These are phyloP conservation scores for Ramphastos sulfuratus DNA, from an alignment of 2,113 vertebrate genomes.

Conservation along the genomic window DNA sequence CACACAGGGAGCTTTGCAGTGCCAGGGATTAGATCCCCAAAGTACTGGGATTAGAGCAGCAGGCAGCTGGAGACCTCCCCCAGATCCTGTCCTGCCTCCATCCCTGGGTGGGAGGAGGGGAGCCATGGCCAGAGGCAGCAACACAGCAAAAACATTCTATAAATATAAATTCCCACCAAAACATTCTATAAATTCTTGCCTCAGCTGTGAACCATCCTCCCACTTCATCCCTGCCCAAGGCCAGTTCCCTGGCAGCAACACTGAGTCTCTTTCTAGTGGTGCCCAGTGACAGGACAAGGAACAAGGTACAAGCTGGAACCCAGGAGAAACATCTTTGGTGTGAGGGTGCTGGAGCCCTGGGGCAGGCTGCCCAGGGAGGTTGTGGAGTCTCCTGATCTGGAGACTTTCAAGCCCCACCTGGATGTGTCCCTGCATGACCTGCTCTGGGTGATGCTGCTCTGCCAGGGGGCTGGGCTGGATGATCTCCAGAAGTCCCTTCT, in stretches of 20 bases:
- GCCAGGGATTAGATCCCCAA: neutral
- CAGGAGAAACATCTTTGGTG: too few relatives aligned
- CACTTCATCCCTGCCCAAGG: accelerated
- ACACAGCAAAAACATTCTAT: neutral
- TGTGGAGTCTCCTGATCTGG: too few relatives aligned
- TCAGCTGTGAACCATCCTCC: accelerated
- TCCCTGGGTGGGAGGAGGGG: neutral
- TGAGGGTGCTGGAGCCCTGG: too few relatives aligned
- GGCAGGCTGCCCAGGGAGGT: too few relatives aligned
- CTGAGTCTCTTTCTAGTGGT: too few relatives aligned
- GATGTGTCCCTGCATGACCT: too few relatives aligned
- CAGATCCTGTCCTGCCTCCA: neutral
- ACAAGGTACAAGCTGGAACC: too few relatives aligned
- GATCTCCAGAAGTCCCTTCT: too few relatives aligned
- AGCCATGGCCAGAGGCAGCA: neutral
- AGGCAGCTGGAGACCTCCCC: neutral
- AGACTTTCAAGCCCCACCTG: too few relatives aligned
- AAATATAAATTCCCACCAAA: neutral
- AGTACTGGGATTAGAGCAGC: neutral
- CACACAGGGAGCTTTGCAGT: neutral
- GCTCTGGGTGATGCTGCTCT: too few relatives aligned
- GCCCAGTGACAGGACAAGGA: too few relatives aligned
- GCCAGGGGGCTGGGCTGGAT: too few relatives aligned
- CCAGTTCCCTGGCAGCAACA: neutral
- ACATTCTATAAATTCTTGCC: neutral